These are phyloP conservation scores for Hypomecis atomaria DNA, from an alignment of 2,888 invertebrate genomes.

Conservation along the genomic window DNA sequence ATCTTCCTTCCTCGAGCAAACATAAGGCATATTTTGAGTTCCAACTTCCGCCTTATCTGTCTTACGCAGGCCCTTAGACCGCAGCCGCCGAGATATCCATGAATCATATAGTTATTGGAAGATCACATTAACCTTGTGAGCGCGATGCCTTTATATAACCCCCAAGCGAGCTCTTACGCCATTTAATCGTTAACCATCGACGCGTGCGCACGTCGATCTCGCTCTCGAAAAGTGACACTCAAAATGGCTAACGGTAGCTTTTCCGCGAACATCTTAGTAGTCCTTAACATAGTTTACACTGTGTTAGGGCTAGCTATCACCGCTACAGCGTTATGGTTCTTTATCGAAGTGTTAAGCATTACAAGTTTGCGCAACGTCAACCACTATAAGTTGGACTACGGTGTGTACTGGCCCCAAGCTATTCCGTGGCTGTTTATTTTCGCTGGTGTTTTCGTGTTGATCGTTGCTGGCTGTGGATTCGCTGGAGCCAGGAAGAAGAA, in stretches of 20 bases:
- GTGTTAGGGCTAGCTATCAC: slow-evolving; percentile 63
- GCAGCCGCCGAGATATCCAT: slow-evolving; percentile 12
- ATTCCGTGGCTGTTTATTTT: slow-evolving; percentile 76
- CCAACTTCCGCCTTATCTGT: slow-evolving; percentile 12
- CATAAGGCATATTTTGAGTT: slow-evolving; percentile 6
- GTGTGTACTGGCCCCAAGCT: slow-evolving; percentile 77
- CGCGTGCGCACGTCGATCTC: slow-evolving; percentile 31
- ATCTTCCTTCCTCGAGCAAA: slow-evolving; percentile 11
- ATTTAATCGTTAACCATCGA: slow-evolving; percentile 59
- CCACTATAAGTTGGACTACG: slow-evolving; percentile 75
- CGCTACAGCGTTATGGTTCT: slow-evolving; percentile 69
- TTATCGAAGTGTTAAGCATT: slow-evolving; percentile 64
- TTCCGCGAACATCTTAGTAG: slow-evolving; percentile 52
- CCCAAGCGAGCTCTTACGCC: slow-evolving; percentile 50
- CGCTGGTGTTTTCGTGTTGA: slow-evolving; percentile 63
- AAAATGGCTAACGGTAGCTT: slow-evolving; percentile 50
- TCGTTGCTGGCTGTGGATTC: slow-evolving; percentile 67
- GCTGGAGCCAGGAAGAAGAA: slow-evolving; percentile 63
- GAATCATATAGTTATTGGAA: slow-evolving; percentile 26
- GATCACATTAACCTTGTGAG: slow-evolving; percentile 40
- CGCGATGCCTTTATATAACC: slow-evolving; percentile 54
- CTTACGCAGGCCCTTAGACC: slow-evolving; percentile 15
- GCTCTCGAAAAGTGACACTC: slow-evolving; percentile 3
- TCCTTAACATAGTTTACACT: slow-evolving; percentile 63
- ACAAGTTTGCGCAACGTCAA: slow-evolving; percentile 67